Base-by-base conservation (phyloP, 1,140 invertebrate genomes). In the Telenomus remus region DNA sequence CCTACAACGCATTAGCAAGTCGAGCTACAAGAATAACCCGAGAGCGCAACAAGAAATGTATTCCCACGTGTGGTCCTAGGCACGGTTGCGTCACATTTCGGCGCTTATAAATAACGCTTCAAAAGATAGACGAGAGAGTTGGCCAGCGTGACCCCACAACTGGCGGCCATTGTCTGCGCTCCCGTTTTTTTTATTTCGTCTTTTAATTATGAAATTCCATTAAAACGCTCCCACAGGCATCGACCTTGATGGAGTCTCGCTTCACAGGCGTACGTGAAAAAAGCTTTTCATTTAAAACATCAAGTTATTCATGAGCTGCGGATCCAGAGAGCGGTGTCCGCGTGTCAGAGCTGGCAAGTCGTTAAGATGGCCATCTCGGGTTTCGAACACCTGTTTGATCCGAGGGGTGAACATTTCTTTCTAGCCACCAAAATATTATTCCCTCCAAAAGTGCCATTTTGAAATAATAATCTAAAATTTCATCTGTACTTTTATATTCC, bases 361-460 rank as follows among this genome's bases (percentile, higher is more conserved):
- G 81, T 83, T 82, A 83, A 83, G 83, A 46, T 37, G 47, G 33
- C 39, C 63, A 57, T 50, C 61, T 74, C 56, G 69, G 69, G 53
- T 59, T 74, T 78, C 75, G 66, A 73, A 83, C 81, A 84, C 82
- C 81, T 84, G 82, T 84, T 83, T 83, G 82, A 82, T 83, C 76
- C 37, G 19, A 27, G 37, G 9, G 37, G n/a, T n/a, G n/a, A n/a
- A 11, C 37, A 39, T 39, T 39, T n/a, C 9, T n/a, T 39, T n/a
- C n/a, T 27, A 6, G 19, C 19, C 2, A 27, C 19, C 2, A 6
- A 27, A 27, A 6, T 3, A 27, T 27, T 27, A 27, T 27, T 1
- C 1, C 19, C 2, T 3, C 19, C 2, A 27, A n/a, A n/a, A n/a
- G n/a, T n/a, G n/a, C n/a, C n/a, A n/a, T n/a, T n/a, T n/a, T n/a